A percentile compares a stretch with the other conserved stretches of the same genome.
These are phyloP conservation scores for Dermatophagoides farinae DNA, from an alignment of 1,140 invertebrate species.

Conservation along the genomic window DNA sequence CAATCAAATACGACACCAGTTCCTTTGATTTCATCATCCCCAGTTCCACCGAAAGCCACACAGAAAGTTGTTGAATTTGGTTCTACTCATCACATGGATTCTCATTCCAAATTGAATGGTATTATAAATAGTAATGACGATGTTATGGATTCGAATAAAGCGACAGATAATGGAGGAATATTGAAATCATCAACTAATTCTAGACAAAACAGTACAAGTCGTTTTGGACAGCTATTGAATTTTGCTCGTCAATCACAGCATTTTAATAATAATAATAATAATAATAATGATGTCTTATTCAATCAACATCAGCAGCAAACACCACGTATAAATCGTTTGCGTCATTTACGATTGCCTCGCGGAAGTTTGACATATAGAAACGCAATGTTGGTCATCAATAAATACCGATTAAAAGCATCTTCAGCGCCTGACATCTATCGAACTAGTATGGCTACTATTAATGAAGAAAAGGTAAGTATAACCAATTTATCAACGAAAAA, in stretches of 20 bases:
- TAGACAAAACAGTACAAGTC: too few species aligned
- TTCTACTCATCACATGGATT: too few species aligned
- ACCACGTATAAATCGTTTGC: not conserved
- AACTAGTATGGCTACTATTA: conserved; percentile 63
- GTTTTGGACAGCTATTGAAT: not conserved
- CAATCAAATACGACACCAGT: not conserved
- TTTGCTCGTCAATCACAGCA: not conserved
- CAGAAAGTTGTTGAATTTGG: too few species aligned
- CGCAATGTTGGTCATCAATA: conserved; percentile 49
- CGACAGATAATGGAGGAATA: too few species aligned
- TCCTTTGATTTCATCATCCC: not conserved
- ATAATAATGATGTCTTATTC: not conserved
- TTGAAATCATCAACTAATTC: too few species aligned
- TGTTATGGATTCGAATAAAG: too few species aligned
- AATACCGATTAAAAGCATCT: conserved; percentile 57
- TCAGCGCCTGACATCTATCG: conserved; percentile 73
- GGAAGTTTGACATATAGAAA: conserved; percentile 47
- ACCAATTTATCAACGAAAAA: conserved; percentile 9
- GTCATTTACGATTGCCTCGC: conserved; percentile 17
- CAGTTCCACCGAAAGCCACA: not conserved
- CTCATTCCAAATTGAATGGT: too few species aligned
- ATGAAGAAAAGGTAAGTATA: conserved; percentile 30
- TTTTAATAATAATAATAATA: not conserved
- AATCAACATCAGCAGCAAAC: too few species aligned
- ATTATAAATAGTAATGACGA: too few species aligned